Evolutionary conservation across 1,140 invertebrate genomes (phyloP).

Genomic region (Oedothorax gibbosus): DNA sequence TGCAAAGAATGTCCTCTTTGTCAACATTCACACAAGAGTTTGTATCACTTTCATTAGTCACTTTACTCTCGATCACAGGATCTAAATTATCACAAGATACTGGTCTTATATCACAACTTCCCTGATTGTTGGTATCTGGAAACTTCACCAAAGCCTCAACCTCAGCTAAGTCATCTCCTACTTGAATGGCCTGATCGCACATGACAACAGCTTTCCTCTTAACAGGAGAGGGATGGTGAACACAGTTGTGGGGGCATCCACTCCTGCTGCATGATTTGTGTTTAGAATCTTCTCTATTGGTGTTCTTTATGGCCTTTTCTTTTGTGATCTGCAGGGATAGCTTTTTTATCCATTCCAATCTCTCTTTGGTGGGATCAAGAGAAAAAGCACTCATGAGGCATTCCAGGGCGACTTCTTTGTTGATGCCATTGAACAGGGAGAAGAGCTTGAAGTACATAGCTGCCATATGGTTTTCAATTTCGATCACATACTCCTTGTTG

Average conservation of each 20-base stretch:
- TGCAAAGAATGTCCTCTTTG: too few species aligned
- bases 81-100: too few species aligned
- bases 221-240: neutral
- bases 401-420: constrained; percentile 57
- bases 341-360: constrained; percentile 51
- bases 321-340: constrained; percentile 39
- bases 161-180: constrained; percentile 38
- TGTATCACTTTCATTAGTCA: too few species aligned
- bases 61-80: too few species aligned
- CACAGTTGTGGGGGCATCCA: neutral
- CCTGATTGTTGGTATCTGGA: neutral
- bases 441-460: constrained; percentile 55
- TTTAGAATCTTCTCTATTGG: neutral
- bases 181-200: constrained; percentile 55
- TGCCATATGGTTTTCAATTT: constrained; percentile 61
- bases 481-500: constrained; percentile 47
- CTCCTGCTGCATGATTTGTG: constrained; percentile 25
- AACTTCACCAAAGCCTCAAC: neutral
- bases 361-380: constrained; percentile 48
- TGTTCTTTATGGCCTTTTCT: constrained; percentile 33
- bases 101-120: neutral
- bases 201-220: constrained; percentile 44
- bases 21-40: too few species aligned
- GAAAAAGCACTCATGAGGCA: constrained; percentile 59
- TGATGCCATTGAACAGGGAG: constrained; percentile 41